Percentiles rank a stretch among this genome's conserved stretches.
Conservation (phyloP, 2,888 invertebrate species). For the Drosophila flavopinicola region DNA sequence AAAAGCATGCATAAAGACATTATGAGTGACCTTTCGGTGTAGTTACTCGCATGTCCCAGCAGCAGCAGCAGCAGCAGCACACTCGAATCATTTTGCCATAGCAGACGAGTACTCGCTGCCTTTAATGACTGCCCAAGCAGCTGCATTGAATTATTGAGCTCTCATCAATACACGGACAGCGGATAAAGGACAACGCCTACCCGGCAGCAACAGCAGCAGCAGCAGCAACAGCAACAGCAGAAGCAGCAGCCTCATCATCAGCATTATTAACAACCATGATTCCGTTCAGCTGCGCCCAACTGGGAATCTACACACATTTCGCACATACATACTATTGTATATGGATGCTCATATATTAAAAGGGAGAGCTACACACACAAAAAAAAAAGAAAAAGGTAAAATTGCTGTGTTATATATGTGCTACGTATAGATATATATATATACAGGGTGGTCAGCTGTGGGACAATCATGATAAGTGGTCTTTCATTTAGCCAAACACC, state of each 20-base stretch:
- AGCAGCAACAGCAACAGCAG: constrained; percentile 1
- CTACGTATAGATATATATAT: constrained; percentile 3
- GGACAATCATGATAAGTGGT: constrained; percentile 3
- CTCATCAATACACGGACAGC: constrained; percentile 41
- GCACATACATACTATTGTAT: constrained; percentile 11
- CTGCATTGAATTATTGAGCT: constrained; percentile 64
- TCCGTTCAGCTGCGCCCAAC: constrained; percentile 46
- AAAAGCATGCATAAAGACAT: constrained; percentile 57
- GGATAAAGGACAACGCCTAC: constrained; percentile 15
- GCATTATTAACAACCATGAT: constrained; percentile 62
- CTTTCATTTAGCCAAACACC: constrained; percentile 6
- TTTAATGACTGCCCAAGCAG: constrained; percentile 52
- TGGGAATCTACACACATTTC: constrained; percentile 25
- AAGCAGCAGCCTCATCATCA: constrained; percentile 34
- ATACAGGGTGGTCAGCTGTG: constrained; percentile 38
- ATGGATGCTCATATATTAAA: constrained; percentile 55
- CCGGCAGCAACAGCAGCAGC: constrained; percentile 9
- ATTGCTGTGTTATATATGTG: constrained; percentile 19
- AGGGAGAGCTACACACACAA: constrained; percentile 25
- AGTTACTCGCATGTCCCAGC: constrained; percentile 38
- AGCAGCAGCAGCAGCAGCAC: no score
- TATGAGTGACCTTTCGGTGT: constrained; percentile 53
- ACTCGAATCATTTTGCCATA: constrained; percentile 32
- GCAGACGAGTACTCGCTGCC: constrained; percentile 15
- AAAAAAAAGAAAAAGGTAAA: constrained; percentile 40